phyloP scores from a whole-genome alignment of 2,888 invertebrate genomes.

The Rosalia funebris region DNA sequence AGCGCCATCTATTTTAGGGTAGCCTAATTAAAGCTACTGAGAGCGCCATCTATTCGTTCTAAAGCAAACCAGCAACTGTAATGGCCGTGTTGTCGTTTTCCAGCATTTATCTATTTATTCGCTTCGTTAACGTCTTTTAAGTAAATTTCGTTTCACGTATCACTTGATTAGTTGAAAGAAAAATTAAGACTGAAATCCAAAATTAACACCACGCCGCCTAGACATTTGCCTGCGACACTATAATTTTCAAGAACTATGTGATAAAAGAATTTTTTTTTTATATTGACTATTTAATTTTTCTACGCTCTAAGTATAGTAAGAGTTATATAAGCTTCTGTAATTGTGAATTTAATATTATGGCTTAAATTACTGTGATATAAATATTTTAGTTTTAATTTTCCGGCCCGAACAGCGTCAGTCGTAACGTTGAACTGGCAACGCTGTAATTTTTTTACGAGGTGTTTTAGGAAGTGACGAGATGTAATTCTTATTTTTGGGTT shows the following conservation, averaged over 20 bases:
- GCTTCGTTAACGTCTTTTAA: conserved; percentile 12
- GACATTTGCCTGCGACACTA: conserved; percentile 28
- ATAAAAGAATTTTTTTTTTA: conserved; percentile 32
- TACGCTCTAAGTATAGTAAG: conserved; percentile 19
- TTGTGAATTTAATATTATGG: conserved; percentile 36
- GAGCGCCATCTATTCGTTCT: no score
- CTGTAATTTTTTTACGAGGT: no score
- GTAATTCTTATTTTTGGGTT: no score
- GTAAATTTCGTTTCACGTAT: conserved; percentile 18
- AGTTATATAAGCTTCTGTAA: conserved; percentile 28
- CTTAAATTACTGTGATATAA: conserved; percentile 47
- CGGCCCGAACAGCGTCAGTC: background rate
- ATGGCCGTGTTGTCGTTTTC: no score
- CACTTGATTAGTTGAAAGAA: conserved; percentile 28
- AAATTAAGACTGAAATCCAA: conserved; percentile 36
- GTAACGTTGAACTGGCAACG: no score
- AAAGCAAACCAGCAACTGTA: no score
- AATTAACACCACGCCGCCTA: conserved; percentile 26
- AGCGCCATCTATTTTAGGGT: no score
- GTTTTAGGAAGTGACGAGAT: no score
- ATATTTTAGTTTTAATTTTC: conserved; percentile 38
- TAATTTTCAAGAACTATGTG: conserved; percentile 39
- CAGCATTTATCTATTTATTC: no score
- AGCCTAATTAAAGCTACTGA: no score
- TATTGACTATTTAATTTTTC: conserved; percentile 28